Evolutionary conservation across 2,797 vertebrate species (phyloP).

Genomic region (Siniperca scherzeri): DNA sequence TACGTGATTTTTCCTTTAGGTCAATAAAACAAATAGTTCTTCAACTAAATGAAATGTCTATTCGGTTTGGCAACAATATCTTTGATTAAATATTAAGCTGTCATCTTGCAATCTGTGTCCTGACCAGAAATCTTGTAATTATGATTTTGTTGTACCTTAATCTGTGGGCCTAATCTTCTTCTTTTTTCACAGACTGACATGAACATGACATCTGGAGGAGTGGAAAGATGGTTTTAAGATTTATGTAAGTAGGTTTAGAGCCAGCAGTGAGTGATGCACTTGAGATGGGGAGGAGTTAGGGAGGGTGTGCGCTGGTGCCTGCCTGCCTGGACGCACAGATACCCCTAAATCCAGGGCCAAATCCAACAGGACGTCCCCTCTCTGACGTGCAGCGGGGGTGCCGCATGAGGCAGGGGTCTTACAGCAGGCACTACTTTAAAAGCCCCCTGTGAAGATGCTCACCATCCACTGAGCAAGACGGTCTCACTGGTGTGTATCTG

Average conservation of each 20-base stretch:
- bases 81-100: constrained; percentile 84
- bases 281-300: constrained; percentile 77
- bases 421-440: constrained; percentile 79
- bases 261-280: constrained; percentile 65
- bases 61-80: constrained; percentile 73
- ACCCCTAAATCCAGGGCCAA: constrained; percentile 70
- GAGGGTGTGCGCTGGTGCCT: constrained; percentile 33
- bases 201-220: constrained; percentile 86
- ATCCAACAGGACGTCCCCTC: constrained; percentile 78
- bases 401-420: constrained; percentile 60
- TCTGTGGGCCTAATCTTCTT: constrained; percentile 79
- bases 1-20: not conserved
- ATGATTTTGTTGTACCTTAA: constrained; percentile 83
- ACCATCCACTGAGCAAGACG: constrained; percentile 48
- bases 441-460: constrained; percentile 67
- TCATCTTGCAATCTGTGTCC: constrained; percentile 78
- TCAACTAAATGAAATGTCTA: constrained; percentile 14
- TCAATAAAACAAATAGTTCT: constrained; percentile 35
- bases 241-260: constrained; percentile 86
- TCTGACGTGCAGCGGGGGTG: constrained; percentile 78
- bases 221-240: constrained; percentile 87
- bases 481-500: not conserved
- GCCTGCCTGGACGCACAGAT: constrained; percentile 39
- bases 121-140: constrained; percentile 81
- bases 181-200: constrained; percentile 71